Evolutionary conservation across 2,797 vertebrate genomes (phyloP).

Genomic region (Anguilla pacifica): DNA sequence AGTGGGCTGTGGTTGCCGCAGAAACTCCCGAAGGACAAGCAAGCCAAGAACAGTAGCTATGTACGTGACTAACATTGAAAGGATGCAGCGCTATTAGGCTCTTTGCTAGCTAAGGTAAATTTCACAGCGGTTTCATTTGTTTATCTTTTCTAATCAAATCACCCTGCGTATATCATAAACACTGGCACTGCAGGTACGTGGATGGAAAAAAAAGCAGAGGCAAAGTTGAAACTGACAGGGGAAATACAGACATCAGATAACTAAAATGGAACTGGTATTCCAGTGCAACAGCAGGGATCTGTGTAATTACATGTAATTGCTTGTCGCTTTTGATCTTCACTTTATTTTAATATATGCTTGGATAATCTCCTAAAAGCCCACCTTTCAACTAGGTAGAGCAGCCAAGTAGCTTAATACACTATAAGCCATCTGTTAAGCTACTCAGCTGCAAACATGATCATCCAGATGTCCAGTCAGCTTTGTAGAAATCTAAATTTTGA

Average conservation of each 20-base stretch:
- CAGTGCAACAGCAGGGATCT: not conserved
- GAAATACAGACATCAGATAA: not conserved
- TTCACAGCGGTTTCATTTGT: not conserved
- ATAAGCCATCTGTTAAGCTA: not conserved
- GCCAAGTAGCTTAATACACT: slow-evolving; percentile 2
- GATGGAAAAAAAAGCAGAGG: not conserved
- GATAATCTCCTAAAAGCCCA: not conserved
- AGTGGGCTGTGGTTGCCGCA: not conserved
- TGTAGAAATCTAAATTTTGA: not conserved
- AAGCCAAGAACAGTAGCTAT: not conserved
- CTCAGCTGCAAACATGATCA: not conserved
- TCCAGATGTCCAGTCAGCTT: not conserved
- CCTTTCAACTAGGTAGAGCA: not conserved
- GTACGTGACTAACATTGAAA: not conserved
- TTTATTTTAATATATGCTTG: slow-evolving; percentile 6
- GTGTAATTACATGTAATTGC: not conserved
- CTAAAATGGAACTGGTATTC: not conserved
- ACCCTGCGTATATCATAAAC: not conserved
- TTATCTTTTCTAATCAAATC: not conserved
- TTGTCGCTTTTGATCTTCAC: not conserved
- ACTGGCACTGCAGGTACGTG: not conserved
- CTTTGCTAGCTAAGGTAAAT: not conserved
- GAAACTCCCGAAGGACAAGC: not conserved
- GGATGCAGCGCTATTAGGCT: not conserved
- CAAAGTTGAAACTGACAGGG: not conserved